Evolutionary conservation across 2,113 vertebrate species (phyloP), one percentile per base, ranked within the genome.

Genomic region (Labeo catla): DNA sequence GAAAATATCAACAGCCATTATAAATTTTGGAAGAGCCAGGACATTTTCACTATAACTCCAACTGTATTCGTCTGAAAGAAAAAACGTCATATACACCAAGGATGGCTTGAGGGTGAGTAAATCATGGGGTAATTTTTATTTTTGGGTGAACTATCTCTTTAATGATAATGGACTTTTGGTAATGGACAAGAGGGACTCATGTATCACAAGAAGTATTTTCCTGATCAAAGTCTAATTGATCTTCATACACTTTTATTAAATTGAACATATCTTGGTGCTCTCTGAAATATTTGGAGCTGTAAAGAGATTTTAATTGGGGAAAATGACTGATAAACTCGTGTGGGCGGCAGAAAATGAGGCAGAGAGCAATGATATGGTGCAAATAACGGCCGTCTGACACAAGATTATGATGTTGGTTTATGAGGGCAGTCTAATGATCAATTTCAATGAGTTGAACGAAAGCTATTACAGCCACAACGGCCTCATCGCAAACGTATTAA

Each of bases 381-480:
- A 61, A 52, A 52, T 81, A 70, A 86, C n/a, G 21, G 63, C 65
- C 36, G 43, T 59, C 66, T 50, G 77, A 81, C 85, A 72, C 54
- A 34, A 47, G 66, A 81, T 86, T 49, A 81, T 74, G 66, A 86
- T 81, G 78, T 81, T 74, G 45, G 65, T 81, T 86, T 73, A 81
- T 86, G 77, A 86, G 66, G 28, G n/a, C n/a, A 10, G 21, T 21
- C 66, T 59, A 80, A 81, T 36, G 54, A 81, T 81, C 66, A 34
- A 19, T 73, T 78, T 81, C 66, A 19, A 61, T 49, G 23, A 65
- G 21, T 74, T 36, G 66, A 54, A 61, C 9, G 16, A 52, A 49
- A 72, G 86, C 66, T 54, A 81, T 87, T 84, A 84, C 54, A 23
- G 59, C 36, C 52, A 43, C 66, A 66, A 82, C 39, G 3, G 6